Conservation (phyloP, 2,888 invertebrate species). For the Athrips mouffetella region DNA sequence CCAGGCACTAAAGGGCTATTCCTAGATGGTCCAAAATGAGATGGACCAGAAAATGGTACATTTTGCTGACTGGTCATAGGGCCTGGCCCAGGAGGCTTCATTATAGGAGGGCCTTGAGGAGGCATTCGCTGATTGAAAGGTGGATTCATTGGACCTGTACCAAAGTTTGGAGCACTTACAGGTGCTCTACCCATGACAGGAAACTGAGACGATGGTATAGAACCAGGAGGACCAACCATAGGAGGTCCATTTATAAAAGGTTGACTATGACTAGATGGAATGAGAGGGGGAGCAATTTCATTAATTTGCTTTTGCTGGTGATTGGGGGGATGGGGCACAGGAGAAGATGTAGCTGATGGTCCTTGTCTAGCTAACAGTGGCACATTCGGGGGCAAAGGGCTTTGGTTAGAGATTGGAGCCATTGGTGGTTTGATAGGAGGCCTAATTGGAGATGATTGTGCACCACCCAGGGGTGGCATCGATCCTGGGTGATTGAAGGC, state of each 20-base stretch:
- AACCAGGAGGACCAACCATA: constrained; percentile 20
- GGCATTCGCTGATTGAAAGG: constrained; percentile 31
- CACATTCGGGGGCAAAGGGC: constrained; percentile 32
- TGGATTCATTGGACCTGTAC: constrained; percentile 32
- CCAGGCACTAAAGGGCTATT: constrained; percentile 50
- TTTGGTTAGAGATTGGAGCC: constrained; percentile 34
- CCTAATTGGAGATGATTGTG: constrained; percentile 52
- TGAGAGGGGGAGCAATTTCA: constrained; percentile 65
- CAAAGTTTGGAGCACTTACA: constrained; percentile 26
- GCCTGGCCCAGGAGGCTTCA: constrained; percentile 34
- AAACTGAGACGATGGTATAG: constrained; percentile 29
- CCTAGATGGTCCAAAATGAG: constrained; percentile 39
- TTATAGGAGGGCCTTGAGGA: constrained; percentile 20
- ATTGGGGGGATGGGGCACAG: constrained; percentile 44
- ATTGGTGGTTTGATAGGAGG: constrained; percentile 28
- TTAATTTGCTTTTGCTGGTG: constrained; percentile 59
- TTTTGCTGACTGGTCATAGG: constrained; percentile 43
- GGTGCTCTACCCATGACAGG: constrained; percentile 28
- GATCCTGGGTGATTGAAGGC: constrained; percentile 64
- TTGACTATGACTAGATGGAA: constrained; percentile 67
- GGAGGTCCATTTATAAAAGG: constrained; percentile 59
- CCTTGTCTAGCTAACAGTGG: constrained; percentile 43
- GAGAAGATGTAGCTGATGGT: constrained; percentile 42
- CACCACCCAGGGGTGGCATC: constrained; percentile 38
- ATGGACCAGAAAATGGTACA: constrained; percentile 40